Base-by-base conservation (phyloP, 2,888 invertebrate genomes). In the Eugnorisma glareosa region DNA sequence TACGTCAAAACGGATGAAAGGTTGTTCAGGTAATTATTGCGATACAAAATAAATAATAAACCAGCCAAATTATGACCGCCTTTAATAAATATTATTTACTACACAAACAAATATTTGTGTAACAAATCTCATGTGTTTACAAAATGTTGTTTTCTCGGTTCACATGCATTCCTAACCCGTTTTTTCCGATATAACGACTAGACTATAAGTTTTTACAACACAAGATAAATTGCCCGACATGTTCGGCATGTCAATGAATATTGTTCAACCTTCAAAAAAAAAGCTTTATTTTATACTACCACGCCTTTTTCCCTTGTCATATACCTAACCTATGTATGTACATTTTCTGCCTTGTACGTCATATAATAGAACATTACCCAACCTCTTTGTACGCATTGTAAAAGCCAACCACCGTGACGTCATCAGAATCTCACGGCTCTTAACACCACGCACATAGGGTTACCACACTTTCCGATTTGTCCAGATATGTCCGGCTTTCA, bases 401-500 rank as follows among this genome's bases (percentile, higher is more conserved):
- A 82, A 67, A 84, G 61, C 59, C 67, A 63, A 70, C 72, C 61
- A 54, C 57, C 69, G n/a, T 81, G 72, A 82, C 82, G 69, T 77
- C 67, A 70, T 59, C 75, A 80, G 66, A 86, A 84, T 70, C 31
- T 66, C 64, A 51, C 43, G 31, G 63, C 75, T 57, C 72, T 73
- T 61, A 69, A 45, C 72, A 37, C 64, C 7, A 18, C 64, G 8
- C n/a, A 64, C 8, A 10, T 35, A 61, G 61, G 61, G 61, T 35
- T 61, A 35, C 35, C 35, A 61, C 61, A 61, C 31, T 35, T 61
- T 61, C 61, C 4, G 21, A 61, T 61, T 35, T 21, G 0, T 1
- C 21, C 59, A 10, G 21, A 21, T 21, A 35, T 4, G 1, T 35
- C 35, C 5, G 31, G 5, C 10, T 61, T 35, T 31, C 3, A 21